A percentile compares a stretch with the other conserved stretches of the same genome.
Evolutionary conservation across 2,888 invertebrate genomes (phyloP).

Genomic region (Didymodactylos carnosus): DNA sequence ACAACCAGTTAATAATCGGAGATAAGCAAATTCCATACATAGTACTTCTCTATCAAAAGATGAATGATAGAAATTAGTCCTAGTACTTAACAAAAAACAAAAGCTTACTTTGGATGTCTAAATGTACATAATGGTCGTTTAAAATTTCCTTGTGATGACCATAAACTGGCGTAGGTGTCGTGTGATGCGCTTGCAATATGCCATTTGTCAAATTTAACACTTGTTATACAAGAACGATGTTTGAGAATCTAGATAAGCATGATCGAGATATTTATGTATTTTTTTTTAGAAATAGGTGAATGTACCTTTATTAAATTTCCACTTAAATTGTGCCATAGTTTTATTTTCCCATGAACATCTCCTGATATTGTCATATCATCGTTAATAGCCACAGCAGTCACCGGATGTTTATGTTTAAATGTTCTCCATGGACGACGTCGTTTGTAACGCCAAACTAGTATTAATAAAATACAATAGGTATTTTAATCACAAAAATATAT

Average conservation of each 20-base stretch:
- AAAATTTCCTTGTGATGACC: constrained; percentile 30
- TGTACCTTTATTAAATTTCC: constrained; percentile 30
- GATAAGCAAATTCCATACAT: constrained; percentile 29
- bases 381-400: constrained; percentile 26
- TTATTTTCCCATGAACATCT: constrained; percentile 30
- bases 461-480: too few species aligned
- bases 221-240: constrained; percentile 27
- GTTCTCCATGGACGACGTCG: constrained; percentile 28
- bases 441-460: constrained; percentile 30
- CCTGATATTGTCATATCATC: constrained; percentile 27
- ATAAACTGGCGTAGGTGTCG: constrained; percentile 31
- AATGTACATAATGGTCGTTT: constrained; percentile 28
- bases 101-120: constrained; percentile 30
- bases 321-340: constrained; percentile 29
- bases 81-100: background rate
- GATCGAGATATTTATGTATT: too few species aligned
- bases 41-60: constrained; percentile 26
- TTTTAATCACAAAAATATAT: background rate
- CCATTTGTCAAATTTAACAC: constrained; percentile 31
- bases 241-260: too few species aligned
- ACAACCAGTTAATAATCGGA: constrained; percentile 32
- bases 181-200: constrained; percentile 30
- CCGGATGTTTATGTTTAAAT: constrained; percentile 27
- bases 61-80: background rate
- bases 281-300: too few species aligned